Evolutionary conservation across 1,140 invertebrate genomes (phyloP).

Genomic region (Mizuhopecten yessoensis): DNA sequence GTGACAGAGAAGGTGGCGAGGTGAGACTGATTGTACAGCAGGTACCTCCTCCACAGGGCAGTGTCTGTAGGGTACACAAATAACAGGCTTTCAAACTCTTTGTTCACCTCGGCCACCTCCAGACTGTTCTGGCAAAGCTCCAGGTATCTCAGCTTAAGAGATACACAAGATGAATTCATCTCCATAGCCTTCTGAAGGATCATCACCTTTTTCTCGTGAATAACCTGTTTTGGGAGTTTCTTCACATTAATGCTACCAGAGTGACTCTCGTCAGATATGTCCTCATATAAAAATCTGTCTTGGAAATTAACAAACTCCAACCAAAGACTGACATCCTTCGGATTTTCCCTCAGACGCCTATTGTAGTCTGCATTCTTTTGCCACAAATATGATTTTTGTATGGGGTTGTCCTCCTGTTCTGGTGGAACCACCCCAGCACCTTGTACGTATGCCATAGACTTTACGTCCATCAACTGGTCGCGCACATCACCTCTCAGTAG

Average conservation of each 20-base stretch:
- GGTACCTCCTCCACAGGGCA: conserved; percentile 83
- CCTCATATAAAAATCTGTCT: conserved; percentile 70
- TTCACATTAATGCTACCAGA: conserved; percentile 41
- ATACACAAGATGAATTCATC: conserved; percentile 81
- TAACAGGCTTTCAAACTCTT: conserved; percentile 83
- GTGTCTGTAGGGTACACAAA: conserved; percentile 83
- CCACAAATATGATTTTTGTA: conserved; percentile 24
- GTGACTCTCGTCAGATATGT: conserved; percentile 45
- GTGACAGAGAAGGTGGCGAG: conserved; percentile 81
- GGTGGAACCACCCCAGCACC: conserved; percentile 60
- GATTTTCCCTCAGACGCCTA: conserved; percentile 79
- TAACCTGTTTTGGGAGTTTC: conserved; percentile 60
- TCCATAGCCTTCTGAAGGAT: conserved; percentile 84
- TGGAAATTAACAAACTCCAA: conserved; percentile 85
- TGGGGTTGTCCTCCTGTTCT: conserved; percentile 20
- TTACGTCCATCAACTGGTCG: conserved; percentile 68
- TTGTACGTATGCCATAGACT: conserved; percentile 72
- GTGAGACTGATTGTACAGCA: conserved; percentile 80
- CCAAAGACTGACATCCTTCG: conserved; percentile 83
- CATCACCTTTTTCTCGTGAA: conserved; percentile 84
- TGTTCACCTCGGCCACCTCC: conserved; percentile 80
- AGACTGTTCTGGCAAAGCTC: conserved; percentile 80
- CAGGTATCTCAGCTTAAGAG: conserved; percentile 81
- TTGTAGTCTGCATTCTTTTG: conserved; percentile 82
- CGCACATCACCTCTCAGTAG: conserved; percentile 58